Base-by-base conservation (phyloP, 2,888 invertebrate species). In the Morpho achilles region DNA sequence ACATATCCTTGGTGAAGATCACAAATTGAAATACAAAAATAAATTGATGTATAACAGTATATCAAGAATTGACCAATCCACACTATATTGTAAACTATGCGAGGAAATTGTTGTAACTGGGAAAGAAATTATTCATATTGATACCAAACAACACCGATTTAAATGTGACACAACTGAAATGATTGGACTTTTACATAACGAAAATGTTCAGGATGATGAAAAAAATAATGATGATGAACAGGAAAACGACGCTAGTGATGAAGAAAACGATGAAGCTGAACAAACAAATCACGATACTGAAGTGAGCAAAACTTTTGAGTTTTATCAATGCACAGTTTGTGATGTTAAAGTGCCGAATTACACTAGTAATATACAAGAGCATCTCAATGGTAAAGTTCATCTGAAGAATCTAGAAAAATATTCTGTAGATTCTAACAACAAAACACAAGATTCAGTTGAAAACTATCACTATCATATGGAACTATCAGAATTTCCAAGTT, bases 111-210 rank as follows among this genome's bases (percentile, higher is more conserved):
- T 66, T 9, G 9, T 9, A 40, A 51, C 47, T 43, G 57, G 32
- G 53, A 60, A 61, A 32, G 62, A 66, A 53, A 22, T 66, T 7
- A 48, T 53, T 16, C 66, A 66, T 45, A 50, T 63, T 23, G 55
- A 53, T 23, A 9, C 5, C 8, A 40, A 48, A 10, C 49, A 43
- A 2, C 65, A 64, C 43, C 40, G 43, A 51, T 3, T 7, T 3
- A 55, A 56, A 32, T 50, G 56, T 10, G 23, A 22, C 16, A 7
- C 22, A 8, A 39, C 5, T 16, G 23, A 50, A 40, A 10, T 10
- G 2, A n/a, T 8, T 23, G 32, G 23, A 48, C 1, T 39, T 40
- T 10, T n/a, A 50, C 7, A 10, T 2, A 52, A 42, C 23, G 22
- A 42, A 8, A 22, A 22, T 7, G 23, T 42, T n/a, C 7, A 43